Percentiles rank a stretch among this genome's conserved stretches.
These are phyloP conservation scores for Lepilemur ruficaudatus DNA, from an alignment of 2,797 vertebrate species.

Conservation along the genomic window DNA sequence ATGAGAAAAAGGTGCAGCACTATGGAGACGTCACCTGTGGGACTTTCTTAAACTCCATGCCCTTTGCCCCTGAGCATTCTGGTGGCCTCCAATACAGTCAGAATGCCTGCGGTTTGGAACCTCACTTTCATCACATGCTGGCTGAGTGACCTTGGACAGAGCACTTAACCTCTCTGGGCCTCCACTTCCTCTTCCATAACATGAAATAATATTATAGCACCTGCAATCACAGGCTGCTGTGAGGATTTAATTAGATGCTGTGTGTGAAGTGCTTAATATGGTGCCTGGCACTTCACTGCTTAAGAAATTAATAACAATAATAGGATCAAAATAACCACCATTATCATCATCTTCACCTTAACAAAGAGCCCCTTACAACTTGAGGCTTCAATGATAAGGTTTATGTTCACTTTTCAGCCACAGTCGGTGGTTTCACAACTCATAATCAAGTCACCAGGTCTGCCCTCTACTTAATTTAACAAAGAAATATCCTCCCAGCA, in stretches of 20 bases:
- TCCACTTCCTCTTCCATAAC: background rate
- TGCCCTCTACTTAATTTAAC: background rate
- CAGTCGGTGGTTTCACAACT: background rate
- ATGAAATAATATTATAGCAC: background rate
- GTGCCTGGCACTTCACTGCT: background rate
- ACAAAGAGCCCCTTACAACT: background rate
- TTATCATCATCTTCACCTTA: background rate
- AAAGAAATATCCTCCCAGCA: background rate
- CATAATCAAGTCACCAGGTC: background rate
- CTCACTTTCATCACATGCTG: background rate
- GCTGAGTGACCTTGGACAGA: background rate
- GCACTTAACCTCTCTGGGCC: background rate
- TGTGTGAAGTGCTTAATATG: background rate
- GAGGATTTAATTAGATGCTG: background rate
- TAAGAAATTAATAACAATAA: constrained; percentile 22
- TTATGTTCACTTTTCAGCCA: background rate
- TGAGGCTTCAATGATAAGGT: background rate
- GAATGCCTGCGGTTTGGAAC: background rate
- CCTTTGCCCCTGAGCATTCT: background rate
- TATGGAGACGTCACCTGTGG: background rate
- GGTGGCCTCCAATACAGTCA: background rate
- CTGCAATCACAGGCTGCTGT: background rate
- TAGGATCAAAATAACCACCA: background rate
- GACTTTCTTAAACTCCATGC: background rate
- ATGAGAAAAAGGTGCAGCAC: background rate